These are phyloP conservation scores for Pterostichus niger DNA, from an alignment of 2,888 invertebrate species.

Conservation along the genomic window DNA sequence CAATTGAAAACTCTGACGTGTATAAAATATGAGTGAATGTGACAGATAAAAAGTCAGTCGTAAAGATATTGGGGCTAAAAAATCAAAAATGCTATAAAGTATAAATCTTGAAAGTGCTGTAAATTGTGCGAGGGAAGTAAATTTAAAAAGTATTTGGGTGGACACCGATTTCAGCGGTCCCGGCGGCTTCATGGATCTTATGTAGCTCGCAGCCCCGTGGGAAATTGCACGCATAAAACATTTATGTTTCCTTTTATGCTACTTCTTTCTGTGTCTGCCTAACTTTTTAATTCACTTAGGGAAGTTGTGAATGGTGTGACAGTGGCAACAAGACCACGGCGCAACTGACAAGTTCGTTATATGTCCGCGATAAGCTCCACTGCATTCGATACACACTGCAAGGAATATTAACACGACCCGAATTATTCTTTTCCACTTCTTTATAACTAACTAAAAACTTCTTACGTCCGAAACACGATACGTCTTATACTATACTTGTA, in stretches of 20 bases:
- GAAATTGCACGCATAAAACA: slow-evolving; percentile 67
- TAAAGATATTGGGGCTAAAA: not conserved
- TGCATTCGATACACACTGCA: slow-evolving; percentile 52
- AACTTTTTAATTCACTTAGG: slow-evolving; percentile 67
- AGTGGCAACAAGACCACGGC: slow-evolving; percentile 63
- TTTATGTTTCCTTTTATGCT: slow-evolving; percentile 66
- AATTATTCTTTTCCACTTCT: slow-evolving; percentile 36
- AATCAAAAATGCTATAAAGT: slow-evolving; percentile 53
- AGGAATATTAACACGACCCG: slow-evolving; percentile 27
- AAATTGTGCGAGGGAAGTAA: slow-evolving; percentile 54
- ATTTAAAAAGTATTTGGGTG: slow-evolving; percentile 56
- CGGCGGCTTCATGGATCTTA: slow-evolving; percentile 57
- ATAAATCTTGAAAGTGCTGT: slow-evolving; percentile 53
- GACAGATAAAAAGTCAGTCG: slow-evolving; percentile 28
- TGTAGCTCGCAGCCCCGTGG: slow-evolving; percentile 57
- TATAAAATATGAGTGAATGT: too few relatives aligned
- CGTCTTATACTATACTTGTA: not conserved
- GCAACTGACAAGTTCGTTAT: slow-evolving; percentile 64
- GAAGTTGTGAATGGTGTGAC: slow-evolving; percentile 67
- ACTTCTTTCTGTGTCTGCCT: slow-evolving; percentile 66
- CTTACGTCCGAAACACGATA: slow-evolving; percentile 11
- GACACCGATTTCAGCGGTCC: slow-evolving; percentile 44
- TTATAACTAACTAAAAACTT: slow-evolving; percentile 22
- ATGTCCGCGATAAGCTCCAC: slow-evolving; percentile 19
- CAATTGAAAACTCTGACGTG: too few relatives aligned